Percentiles rank a stretch among this genome's conserved stretches.
These are phyloP conservation scores for Parapsyche elsis DNA, from an alignment of 1,140 invertebrate genomes.

Conservation along the genomic window DNA sequence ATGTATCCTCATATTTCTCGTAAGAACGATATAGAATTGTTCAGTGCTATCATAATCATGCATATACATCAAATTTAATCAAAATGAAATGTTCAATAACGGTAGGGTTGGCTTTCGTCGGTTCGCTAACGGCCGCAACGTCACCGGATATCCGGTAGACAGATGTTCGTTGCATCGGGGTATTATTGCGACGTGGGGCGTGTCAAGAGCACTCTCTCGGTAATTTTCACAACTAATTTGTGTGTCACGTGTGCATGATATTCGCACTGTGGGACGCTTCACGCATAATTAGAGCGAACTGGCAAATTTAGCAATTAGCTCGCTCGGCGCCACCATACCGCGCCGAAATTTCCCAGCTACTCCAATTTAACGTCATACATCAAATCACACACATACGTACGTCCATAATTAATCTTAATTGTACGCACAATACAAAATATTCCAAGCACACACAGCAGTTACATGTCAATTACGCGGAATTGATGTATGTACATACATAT, in stretches of 20 bases:
- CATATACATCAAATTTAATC: not conserved
- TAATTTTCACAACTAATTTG: slow-evolving; percentile 52
- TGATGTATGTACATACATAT: not conserved
- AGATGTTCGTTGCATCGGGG: slow-evolving; percentile 42
- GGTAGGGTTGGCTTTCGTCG: slow-evolving; percentile 11
- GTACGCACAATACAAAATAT: too few relatives aligned
- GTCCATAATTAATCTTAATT: not conserved
- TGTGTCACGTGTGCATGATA: slow-evolving; percentile 37
- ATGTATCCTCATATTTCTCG: too few relatives aligned
- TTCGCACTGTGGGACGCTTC: slow-evolving; percentile 36
- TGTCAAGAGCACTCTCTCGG: slow-evolving; percentile 40
- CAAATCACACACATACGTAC: not conserved
- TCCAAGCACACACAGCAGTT: too few relatives aligned
- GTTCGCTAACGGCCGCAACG: slow-evolving; percentile 1
- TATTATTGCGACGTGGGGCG: slow-evolving; percentile 41
- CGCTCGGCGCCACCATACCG: not conserved
- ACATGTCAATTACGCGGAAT: too few relatives aligned
- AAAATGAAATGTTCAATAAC: slow-evolving; percentile 1
- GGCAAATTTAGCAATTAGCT: slow-evolving; percentile 22
- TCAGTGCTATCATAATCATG: too few relatives aligned
- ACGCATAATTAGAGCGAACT: slow-evolving; percentile 41
- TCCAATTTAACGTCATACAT: slow-evolving; percentile 8
- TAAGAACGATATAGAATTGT: too few relatives aligned
- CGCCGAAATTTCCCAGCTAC: not conserved
- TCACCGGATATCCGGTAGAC: slow-evolving; percentile 32